phyloP scores from a whole-genome alignment of 2,888 invertebrate species.

The Willowsia nigromaculata region DNA sequence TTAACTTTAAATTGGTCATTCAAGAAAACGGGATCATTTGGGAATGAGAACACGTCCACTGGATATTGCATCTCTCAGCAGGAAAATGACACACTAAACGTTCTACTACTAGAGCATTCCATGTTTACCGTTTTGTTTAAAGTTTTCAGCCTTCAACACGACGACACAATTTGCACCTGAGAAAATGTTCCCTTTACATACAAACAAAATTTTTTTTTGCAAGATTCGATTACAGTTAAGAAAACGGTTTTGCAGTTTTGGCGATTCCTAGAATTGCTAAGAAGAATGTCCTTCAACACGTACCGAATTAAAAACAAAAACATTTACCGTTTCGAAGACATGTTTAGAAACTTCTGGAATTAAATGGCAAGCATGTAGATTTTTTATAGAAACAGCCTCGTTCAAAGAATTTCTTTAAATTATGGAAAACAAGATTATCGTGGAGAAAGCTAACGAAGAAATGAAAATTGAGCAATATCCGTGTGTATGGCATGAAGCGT shows the following conservation, averaged over 20 bases:
- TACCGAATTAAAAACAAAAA: not conserved
- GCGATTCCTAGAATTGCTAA: not conserved
- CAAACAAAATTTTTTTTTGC: not conserved
- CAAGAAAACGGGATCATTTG: slow-evolving; percentile 6
- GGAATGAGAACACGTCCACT: not conserved
- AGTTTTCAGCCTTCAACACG: not conserved
- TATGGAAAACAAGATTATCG: slow-evolving; percentile 35
- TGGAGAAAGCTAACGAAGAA: not conserved
- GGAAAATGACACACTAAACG: slow-evolving; percentile 3
- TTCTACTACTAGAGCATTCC: not conserved
- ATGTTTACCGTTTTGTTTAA: not conserved
- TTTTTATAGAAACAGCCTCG: too few species aligned
- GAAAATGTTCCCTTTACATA: not conserved
- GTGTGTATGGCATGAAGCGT: not conserved
- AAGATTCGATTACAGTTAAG: slow-evolving; percentile 1
- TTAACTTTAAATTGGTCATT: not conserved
- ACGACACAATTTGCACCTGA: slow-evolving; percentile 15
- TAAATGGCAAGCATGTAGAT: too few species aligned
- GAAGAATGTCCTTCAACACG: not conserved
- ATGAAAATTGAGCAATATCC: not conserved
- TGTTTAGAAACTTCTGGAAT: too few species aligned
- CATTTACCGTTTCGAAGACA: too few species aligned
- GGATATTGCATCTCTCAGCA: not conserved
- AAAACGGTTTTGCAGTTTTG: not conserved
- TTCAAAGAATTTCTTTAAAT: slow-evolving; percentile 12